Evolutionary conservation across 2,797 vertebrate species (phyloP), one percentile per base, ranked within the genome.

Genomic region (Alfaro cultratus): DNA sequence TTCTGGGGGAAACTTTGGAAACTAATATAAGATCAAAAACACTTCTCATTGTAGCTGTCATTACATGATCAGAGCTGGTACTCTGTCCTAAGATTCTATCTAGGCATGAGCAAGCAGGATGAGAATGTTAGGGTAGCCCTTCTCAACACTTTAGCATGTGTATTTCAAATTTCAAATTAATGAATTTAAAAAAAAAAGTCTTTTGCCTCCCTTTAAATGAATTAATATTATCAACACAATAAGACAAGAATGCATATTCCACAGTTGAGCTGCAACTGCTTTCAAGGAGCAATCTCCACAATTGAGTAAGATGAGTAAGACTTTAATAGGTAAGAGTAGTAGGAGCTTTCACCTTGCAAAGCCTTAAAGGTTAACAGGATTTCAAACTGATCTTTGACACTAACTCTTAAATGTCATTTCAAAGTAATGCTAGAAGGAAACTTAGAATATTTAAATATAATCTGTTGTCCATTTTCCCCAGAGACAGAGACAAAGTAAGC

Each of bases 41-140:
- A 70, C 12, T 49, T 53, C 23, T 41, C 47, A 55, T 31, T 45
- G 53, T 11, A 73, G 46, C 26, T 68, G 57, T 83, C 45, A 26
- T 31, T 62, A 47, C 75, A 67, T 83, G 77, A 88, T 80, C 67
- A 76, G 45, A 73, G 78, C 41, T 76, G 77, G 70, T 41, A 57
- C 31, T 26, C 16, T 5, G 0, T 15, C 16, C 60, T 34, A 62
- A 34, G 13, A 62, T 16, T 0, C 31, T 7, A 34, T 62, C 31
- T 34, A 8, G 31, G 23, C 12, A 60, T 15, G 12, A 13, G 4
- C n/a, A 60, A 55, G 10, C 57, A 60, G 29, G 29, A 31, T 60
- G 15, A 62, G 15, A 62, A 62, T 34, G 1, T 60, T 34, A 8
- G 60, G 13, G 15, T 62, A 34, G 5, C 15, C 29, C 29, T 16